Evolutionary conservation across 2,888 invertebrate genomes (phyloP).

Genomic region (Cephalotes varians): DNA sequence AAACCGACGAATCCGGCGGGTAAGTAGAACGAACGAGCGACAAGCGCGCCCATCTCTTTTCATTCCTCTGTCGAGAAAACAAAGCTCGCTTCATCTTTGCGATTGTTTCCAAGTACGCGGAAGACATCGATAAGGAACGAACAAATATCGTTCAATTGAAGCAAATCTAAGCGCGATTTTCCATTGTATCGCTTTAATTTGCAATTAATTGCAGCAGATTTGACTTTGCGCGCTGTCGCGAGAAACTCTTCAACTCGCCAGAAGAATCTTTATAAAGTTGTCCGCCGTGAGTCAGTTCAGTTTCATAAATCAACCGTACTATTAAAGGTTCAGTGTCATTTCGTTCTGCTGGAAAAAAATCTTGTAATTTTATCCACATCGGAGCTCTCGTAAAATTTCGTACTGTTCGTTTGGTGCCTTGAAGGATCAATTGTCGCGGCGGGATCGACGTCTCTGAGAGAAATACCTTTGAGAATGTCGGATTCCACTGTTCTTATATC

Average conservation of each 20-base stretch:
- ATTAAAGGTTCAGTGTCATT: background rate
- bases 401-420: background rate
- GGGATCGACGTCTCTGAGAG: background rate
- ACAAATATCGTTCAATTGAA: background rate
- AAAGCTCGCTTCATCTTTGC: background rate
- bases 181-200: slow-evolving; percentile 12
- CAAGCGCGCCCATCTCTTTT: background rate
- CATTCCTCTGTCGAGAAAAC: background rate
- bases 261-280: background rate
- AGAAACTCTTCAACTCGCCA: background rate
- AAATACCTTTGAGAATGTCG: slow-evolving; percentile 12
- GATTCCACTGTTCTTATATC: slow-evolving; percentile 7
- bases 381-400: background rate
- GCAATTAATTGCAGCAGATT: slow-evolving; percentile 16
- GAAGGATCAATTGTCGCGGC: slow-evolving; percentile 15
- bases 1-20: slow-evolving; percentile 44
- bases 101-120: background rate
- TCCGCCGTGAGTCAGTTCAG: background rate
- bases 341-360: background rate
- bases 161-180: background rate
- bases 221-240: background rate
- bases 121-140: background rate
- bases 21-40: slow-evolving; percentile 32
- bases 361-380: background rate
- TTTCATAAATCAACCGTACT: background rate